Base-by-base conservation (phyloP, 2,797 vertebrate species). In the Graptemys geographica region DNA sequence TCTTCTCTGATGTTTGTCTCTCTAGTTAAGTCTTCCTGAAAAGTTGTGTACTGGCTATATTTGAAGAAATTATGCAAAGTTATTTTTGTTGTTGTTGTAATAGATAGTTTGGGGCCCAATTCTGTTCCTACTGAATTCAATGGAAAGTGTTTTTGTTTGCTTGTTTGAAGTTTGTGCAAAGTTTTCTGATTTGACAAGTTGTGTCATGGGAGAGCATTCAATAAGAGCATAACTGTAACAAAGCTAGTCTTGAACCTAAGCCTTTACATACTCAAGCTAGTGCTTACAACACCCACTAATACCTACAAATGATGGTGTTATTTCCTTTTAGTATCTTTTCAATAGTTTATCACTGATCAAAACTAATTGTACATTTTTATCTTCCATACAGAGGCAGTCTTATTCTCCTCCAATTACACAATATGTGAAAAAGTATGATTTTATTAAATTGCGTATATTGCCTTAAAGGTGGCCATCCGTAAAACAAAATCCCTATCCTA, bases 131-230 rank as follows among this genome's bases (percentile, higher is more conserved):
- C 90, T 12, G 56, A 92, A 94, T 82, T 84, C 85, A 96, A 82
- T 95, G 88, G 85, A 88, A 94, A 95, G 62, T 86, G 89, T 89
- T 96, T 96, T 97, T 96, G 85, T 97, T 97, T 95, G 92, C 87
- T 83, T 95, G 93, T 96, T 90, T 93, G 91, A 96, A 97, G 95
- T 96, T 94, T 95, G 92, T 87, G 10, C 90, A 94, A 96, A 86
- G 79, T 87, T 86, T 90, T 93, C 86, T 87, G 90, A 41, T 21
- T 89, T 96, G 90, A 80, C 78, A 47, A 95, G 80, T 92, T 25
- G 95, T 91, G 87, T 80, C 94, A 94, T 87, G 74, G 86, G 87
- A 96, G 84, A 90, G 72, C 84, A 94, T 92, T 41, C 83, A 89
- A 92, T 87, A 84, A 0, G 0, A 79, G 4, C n/a, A 37, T 69